These are phyloP conservation scores for Acyrthosiphon pisum DNA, from an alignment of 1,140 invertebrate species.

Conservation along the genomic window DNA sequence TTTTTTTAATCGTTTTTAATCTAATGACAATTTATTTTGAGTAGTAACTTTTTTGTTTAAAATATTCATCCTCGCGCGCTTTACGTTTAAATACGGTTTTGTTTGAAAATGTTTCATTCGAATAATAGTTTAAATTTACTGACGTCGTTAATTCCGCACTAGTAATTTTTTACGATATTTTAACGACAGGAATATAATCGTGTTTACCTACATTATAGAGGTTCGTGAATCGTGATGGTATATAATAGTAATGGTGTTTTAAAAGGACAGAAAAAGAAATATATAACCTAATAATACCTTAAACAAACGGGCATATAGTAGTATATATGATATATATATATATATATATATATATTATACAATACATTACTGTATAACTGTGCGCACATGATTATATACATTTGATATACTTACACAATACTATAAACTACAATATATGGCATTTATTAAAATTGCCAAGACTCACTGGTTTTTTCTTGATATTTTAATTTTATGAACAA, in stretches of 20 bases:
- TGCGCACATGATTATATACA: not conserved
- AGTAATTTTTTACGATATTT: slow-evolving; percentile 50
- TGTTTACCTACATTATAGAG: slow-evolving; percentile 22
- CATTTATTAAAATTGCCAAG: slow-evolving; percentile 8
- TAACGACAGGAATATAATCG: slow-evolving; percentile 40
- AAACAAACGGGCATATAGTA: slow-evolving; percentile 6
- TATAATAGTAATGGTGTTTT: slow-evolving; percentile 26
- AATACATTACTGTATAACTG: not conserved
- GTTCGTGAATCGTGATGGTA: slow-evolving; percentile 30
- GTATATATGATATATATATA: not conserved
- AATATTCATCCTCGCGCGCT: not conserved
- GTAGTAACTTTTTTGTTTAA: not conserved
- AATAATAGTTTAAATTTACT: slow-evolving; percentile 29
- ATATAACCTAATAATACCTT: slow-evolving; percentile 27
- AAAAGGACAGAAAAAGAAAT: slow-evolving; percentile 5
- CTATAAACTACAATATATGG: not conserved
- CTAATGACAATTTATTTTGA: not conserved
- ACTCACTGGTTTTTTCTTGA: not conserved
- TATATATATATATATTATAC: not conserved
- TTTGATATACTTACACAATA: not conserved
- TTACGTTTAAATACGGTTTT: not conserved
- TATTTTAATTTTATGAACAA: not conserved
- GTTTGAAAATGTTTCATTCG: not conserved
- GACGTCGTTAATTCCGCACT: slow-evolving; percentile 27
- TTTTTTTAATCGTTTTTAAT: not conserved